Base-by-base conservation (phyloP, 2,113 vertebrate species). In the Hyla sarda region DNA sequence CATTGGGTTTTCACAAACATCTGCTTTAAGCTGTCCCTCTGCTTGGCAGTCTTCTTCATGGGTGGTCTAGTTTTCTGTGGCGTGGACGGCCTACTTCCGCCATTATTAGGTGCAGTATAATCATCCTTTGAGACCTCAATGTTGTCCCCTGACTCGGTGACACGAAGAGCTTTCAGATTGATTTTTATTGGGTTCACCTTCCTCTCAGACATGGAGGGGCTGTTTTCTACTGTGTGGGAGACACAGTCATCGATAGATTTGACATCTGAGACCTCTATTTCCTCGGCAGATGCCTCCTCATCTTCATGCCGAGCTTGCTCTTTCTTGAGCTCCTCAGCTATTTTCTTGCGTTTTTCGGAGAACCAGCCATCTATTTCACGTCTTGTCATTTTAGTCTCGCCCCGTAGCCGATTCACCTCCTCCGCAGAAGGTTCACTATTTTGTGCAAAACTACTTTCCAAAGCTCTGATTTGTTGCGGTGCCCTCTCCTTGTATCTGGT, bases 161-260 rank as follows among this genome's bases (percentile, higher is more conserved):
- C 97, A 84, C 97, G 95, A 79, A 99, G 95, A 93, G 98, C 98
- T 89, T 98, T 99, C 79, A 99, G 94, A 89, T 99, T 99, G 87
- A 99, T 99, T 91, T 99, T 99, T 89, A 99, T 98, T 71, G 98
- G 98, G 89, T 96, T 99, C 85, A 99, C 98, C 88, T 98, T 99
- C 50, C 94, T 95, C 80, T 96, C 96, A 0, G 87, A 86, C 19
- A 13, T 58, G 0, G 14, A 87, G 76, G 62, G 88, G n/a, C 47
- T 83, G 37, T 93, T 85, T 0, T 94, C 90, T 1, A 89, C 90
- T 1, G 88, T 86, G 0, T 76, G 93, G 93, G 16, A 93, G 93
- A 87, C n/a, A n/a, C n/a, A n/a, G n/a, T 41, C 76, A 8, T 73
- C 89, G 6, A 74, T 69, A 16, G 65, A 86, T 3, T 90, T 88